phyloP scores from a whole-genome alignment of 2,113 vertebrate genomes.

The Salvelinus alpinus region DNA sequence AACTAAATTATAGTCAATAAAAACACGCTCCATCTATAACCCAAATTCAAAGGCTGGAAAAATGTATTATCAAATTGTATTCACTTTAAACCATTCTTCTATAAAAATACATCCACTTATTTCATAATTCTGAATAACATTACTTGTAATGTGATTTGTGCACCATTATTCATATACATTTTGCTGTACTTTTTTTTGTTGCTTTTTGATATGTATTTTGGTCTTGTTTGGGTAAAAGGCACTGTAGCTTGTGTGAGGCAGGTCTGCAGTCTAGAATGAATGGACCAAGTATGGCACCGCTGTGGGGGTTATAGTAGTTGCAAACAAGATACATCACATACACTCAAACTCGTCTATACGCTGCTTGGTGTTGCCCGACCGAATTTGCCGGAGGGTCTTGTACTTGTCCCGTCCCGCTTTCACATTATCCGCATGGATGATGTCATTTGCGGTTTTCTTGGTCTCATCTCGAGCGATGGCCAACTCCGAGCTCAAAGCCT shows the following conservation, averaged over 20 bases:
- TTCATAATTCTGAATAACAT: too few relatives aligned
- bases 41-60: background rate
- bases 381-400: conserved; percentile 97
- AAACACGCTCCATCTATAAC: background rate
- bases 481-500: conserved; percentile 94
- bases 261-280: conserved; percentile 64
- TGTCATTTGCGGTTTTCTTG: conserved; percentile 94
- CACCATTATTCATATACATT: conserved; percentile 34
- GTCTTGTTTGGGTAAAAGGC: conserved; percentile 53
- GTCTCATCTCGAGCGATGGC: conserved; percentile 93
- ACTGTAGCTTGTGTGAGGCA: conserved; percentile 58
- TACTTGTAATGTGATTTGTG: conserved; percentile 1
- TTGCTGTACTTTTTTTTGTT: conserved; percentile 39
- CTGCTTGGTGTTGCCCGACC: conserved; percentile 99
- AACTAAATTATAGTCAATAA: background rate
- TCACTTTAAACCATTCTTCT: background rate
- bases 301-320: conserved; percentile 70
- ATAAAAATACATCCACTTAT: background rate
- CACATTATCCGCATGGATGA: conserved; percentile 97
- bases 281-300: conserved; percentile 37
- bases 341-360: conserved; percentile 98
- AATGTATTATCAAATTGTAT: background rate
- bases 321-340: conserved; percentile 80
- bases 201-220: conserved; percentile 33
- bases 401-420: conserved; percentile 96